A percentile compares a stretch with the other conserved stretches of the same genome.
Conservation (phyloP, 2,113 vertebrate species). For the Scartelaos histophorus region DNA sequence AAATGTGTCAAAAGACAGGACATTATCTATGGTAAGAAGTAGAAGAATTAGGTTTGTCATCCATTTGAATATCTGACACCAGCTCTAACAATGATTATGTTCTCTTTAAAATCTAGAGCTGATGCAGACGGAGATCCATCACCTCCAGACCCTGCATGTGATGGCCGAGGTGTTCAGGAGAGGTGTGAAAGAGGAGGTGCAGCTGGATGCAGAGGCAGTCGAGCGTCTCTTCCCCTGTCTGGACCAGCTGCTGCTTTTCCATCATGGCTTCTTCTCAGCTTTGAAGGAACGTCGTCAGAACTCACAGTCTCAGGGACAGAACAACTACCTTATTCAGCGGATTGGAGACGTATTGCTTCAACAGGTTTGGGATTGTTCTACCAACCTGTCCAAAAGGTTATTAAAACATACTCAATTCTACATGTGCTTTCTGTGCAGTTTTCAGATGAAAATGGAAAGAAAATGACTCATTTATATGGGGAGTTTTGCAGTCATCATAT, state of each 20-base stretch:
- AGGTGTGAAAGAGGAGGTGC: slow-evolving; percentile 92
- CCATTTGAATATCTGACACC: background rate
- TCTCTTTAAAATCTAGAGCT: slow-evolving; percentile 79
- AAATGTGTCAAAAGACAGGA: slow-evolving; percentile 89
- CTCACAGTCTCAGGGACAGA: slow-evolving; percentile 76
- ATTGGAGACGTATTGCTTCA: slow-evolving; percentile 91
- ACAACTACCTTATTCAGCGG: slow-evolving; percentile 87
- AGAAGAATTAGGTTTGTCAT: slow-evolving; percentile 3
- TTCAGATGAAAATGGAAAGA: slow-evolving; percentile 88
- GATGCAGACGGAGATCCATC: slow-evolving; percentile 96
- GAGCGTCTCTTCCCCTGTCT: slow-evolving; percentile 93
- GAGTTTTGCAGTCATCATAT: slow-evolving; percentile 96
- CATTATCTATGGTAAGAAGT: slow-evolving; percentile 90
- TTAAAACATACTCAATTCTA: background rate
- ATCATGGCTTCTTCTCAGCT: slow-evolving; percentile 83
- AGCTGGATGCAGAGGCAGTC: slow-evolving; percentile 85
- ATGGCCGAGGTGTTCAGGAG: slow-evolving; percentile 96
- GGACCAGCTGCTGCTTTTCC: slow-evolving; percentile 87
- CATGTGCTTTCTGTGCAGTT: slow-evolving; percentile 75
- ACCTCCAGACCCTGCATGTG: slow-evolving; percentile 90
- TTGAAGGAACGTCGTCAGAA: slow-evolving; percentile 86
- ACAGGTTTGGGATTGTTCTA: slow-evolving; percentile 77
- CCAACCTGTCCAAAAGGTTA: background rate
- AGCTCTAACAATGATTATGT: background rate
- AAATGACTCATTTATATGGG: slow-evolving; percentile 91